A percentile compares a stretch with the other conserved stretches of the same genome.
Evolutionary conservation across 2,113 vertebrate species (phyloP).

Genomic region (Heteronetta atricapilla): DNA sequence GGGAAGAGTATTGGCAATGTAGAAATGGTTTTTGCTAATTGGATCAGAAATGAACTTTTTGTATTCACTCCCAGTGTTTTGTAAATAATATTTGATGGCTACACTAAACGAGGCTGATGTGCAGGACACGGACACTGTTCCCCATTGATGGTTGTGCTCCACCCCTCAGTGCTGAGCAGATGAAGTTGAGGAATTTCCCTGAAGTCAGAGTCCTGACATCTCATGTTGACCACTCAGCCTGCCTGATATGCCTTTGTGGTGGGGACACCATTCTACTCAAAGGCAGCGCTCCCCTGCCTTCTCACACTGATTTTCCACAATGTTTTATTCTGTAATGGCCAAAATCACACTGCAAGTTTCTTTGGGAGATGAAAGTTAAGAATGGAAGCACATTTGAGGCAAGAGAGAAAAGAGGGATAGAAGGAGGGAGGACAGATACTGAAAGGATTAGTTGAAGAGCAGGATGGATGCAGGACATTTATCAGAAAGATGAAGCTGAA

Average conservation of each 20-base stretch:
- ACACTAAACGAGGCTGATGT: rapidly evolving
- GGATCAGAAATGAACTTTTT: background rate
- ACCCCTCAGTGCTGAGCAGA: rapidly evolving
- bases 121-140: rapidly evolving
- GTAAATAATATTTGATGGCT: background rate
- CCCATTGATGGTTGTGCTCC: background rate
- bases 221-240: rapidly evolving
- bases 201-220: background rate
- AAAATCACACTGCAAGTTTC: background rate
- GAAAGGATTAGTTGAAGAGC: background rate
- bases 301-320: background rate
- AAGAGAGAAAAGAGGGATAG: background rate
- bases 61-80: background rate
- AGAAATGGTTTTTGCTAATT: background rate
- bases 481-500: background rate
- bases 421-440: background rate
- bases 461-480: background rate
- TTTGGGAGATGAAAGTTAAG: background rate
- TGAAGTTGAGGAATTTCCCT: background rate
- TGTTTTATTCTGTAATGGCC: background rate
- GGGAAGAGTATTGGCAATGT: background rate
- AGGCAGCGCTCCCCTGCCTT: background rate
- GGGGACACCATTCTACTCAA: background rate
- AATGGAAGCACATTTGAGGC: background rate
- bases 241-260: too few species aligned